Base-by-base conservation (phyloP, 1,140 invertebrate genomes). In the Harpegnathos saltator region DNA sequence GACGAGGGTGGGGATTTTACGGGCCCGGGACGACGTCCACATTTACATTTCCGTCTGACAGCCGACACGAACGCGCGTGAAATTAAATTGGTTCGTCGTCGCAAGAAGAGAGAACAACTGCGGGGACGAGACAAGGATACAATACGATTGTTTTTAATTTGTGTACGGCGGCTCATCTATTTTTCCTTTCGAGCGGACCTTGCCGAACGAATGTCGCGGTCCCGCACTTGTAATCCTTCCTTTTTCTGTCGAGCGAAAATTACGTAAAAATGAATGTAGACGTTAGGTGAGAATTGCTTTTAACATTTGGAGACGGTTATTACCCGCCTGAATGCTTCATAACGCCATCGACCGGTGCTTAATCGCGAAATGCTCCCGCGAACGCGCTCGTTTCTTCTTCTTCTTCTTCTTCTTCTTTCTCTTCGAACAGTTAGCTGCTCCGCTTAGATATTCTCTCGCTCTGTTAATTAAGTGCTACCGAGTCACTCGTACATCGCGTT, bases 381-480 rank as follows among this genome's bases (percentile, higher is more conserved):
- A 26, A 33, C 26, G 19, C 29, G 22, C 38, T 69, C 3, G 14
- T 44, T 44, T 19, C 22, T 59, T 56, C 33, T 81, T 56, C 56
- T 81, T 11, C 14, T n/a, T 33, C 56, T 44, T 19, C 22, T 59
- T 56, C 26, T 81, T 56, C 56, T 81, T 11, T 7, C 15, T 3
- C 26, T 15, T 22, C 58, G 15, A 61, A 61, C 78, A 52, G 78
- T 74, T 73, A 82, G 0, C 17, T 29, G 78, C 44, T 81, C 77
- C 24, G 73, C 74, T 59, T 58, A 48, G 44, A 71, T 58, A 71
- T 17, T 58, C 65, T 69, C 38, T 80, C 38, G 75, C 33, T 80
- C 75, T 80, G 75, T 80, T 80, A 80, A 80, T 80, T 80, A 80
- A 80, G 38, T 48, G n/a, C 22, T 80, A 80, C 22, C 33, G n/a